Base-by-base conservation (phyloP, 2,888 invertebrate species). In the Gymnocheta viridis region DNA sequence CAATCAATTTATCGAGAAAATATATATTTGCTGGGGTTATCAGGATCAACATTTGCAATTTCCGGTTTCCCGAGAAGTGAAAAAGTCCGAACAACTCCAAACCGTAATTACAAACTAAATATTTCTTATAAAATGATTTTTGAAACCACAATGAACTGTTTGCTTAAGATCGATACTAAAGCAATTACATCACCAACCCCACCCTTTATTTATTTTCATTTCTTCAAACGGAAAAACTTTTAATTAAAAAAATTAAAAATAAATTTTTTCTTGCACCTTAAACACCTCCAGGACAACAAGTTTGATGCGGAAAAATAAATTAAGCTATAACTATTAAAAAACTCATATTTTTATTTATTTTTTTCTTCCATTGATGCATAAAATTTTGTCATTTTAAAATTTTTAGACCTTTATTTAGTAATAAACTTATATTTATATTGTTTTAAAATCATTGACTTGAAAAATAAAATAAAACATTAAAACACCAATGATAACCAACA, bases 381-480 rank as follows among this genome's bases (percentile, higher is more conserved):
- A 38, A 62, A 35, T 9, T 5, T 35, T 38, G 14, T 35, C 17
- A 27, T 56, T 54, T 41, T 29, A 10, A 14, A 17, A 56, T 47
- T 27, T 32, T 41, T 29, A 10, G 6, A 22, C 9, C 49, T 81
- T 81, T 77, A 84, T 84, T 73, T 81, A 84, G 84, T 17, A 67
- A 77, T 84, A 81, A 84, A 81, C 12, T 56, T 81, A 24, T 54
- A 69, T 32, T 60, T 66, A 60, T 67, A 44, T 74, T 73, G 58
- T 60, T 81, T 67, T 56, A 51, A 51, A 73, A 41, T 60, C 73
- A 60, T 72, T 81, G 72, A 69, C 81, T 76, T 77, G 81, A 56
- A 56, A 56, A 56, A 29, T 19, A 49, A 62, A 60, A 69, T 58
- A 38, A 72, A 60, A 76, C 44, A 62, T 41, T 51, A 62, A 67